A percentile compares a stretch with the other conserved stretches of the same genome.
phyloP scores from a whole-genome alignment of 2,797 vertebrate genomes.

The Scolopax bukidnonensis region DNA sequence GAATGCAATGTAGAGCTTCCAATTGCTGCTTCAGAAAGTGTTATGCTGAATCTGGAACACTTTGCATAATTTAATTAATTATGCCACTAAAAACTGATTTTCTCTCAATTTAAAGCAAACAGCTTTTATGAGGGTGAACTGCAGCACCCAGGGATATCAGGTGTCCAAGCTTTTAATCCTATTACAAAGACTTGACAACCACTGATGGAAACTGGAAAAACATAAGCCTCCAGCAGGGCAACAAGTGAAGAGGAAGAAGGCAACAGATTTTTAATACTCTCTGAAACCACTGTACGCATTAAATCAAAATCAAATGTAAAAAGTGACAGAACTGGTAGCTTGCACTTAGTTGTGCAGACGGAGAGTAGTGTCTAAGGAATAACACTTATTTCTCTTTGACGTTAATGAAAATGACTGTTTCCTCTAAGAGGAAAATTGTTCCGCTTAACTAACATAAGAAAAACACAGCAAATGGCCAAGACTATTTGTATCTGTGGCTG shows the following conservation, averaged over 20 bases:
- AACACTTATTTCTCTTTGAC: constrained; percentile 28
- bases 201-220: constrained; percentile 65
- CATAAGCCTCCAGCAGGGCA: constrained; percentile 56
- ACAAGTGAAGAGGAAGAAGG: constrained; percentile 54
- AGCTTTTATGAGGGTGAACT: constrained; percentile 61
- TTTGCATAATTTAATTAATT: constrained; percentile 75
- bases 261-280: constrained; percentile 60
- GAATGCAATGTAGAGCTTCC: constrained; percentile 48
- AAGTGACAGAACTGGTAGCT: constrained; percentile 17
- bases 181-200: constrained; percentile 55
- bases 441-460: constrained; percentile 23
- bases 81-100: constrained; percentile 66
- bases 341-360: constrained; percentile 22
- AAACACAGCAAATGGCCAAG: not conserved
- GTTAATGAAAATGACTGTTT: constrained; percentile 53
- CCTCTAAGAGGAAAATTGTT: constrained; percentile 20
- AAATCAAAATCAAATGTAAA: constrained; percentile 54
- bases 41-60: constrained; percentile 54
- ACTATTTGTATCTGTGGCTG: not conserved
- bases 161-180: constrained; percentile 72
- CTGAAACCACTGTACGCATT: constrained; percentile 14
- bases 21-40: constrained; percentile 45
- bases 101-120: constrained; percentile 64
- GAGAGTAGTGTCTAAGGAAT: constrained; percentile 10
- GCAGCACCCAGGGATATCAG: constrained; percentile 60